Evolutionary conservation across 1,140 invertebrate genomes (phyloP), one percentile per base, ranked within the genome.

Genomic region (Cotesia glomerata): DNA sequence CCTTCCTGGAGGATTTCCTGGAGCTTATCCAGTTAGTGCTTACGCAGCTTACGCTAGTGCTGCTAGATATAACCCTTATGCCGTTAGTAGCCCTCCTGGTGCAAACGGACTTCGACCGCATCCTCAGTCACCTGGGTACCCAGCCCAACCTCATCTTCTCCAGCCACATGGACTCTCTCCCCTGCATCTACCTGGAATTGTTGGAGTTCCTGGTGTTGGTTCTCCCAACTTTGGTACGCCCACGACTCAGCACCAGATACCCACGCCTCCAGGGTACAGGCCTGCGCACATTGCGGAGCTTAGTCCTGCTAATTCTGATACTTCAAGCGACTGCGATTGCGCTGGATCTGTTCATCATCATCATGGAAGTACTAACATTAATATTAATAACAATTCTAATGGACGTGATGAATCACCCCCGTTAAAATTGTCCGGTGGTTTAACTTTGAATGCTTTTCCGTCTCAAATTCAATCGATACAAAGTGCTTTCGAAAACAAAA

Each of bases 291-390:
- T 81, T 18, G 65, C 80, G 0, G 79, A 84, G 0, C 71, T 84
- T 1, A 85, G 86, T 51, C 85, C 82, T 0, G 73, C 76, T 0
- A 79, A 85, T 14, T 86, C 83, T 0, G 82, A 83, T 58, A 66
- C 79, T 0, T 85, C 83, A 0, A 86, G 84, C 66, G 85, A 88
- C 61, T 88, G 83, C 79, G 87, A 88, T 35, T 87, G 83, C 68
- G 54, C 35, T 59, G 52, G 4, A 5, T 26, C 52, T 35, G 9
- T 67, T n/a, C 70, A 75, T 63, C 67, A 61, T 34, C 71, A 73
- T 35, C 74, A 69, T n/a, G 54, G 26, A 45, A 45, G 26, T 26
- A 26, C 26, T 26, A 26, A 45, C 11, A 11, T 45, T 45, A 45
- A 45, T 45, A 11, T 45, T 45, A 45, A 45, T 18, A 75, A 59